phyloP scores from a whole-genome alignment of 2,113 vertebrate genomes.

The Anguilla rostrata region DNA sequence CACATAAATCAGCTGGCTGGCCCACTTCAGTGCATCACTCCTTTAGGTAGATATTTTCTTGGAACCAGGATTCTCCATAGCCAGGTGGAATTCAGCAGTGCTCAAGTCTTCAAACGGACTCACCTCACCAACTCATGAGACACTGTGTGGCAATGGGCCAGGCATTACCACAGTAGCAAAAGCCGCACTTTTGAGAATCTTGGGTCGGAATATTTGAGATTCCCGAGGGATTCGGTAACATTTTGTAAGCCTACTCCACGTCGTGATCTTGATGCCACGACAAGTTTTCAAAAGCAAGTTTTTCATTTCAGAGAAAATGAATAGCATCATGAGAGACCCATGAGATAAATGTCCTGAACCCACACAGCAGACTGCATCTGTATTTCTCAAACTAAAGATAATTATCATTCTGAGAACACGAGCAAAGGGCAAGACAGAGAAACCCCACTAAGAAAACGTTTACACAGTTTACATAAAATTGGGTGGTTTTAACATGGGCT shows the following conservation, averaged over 20 bases:
- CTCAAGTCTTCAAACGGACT: neutral
- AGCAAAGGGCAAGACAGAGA: neutral
- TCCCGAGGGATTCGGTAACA: slow-evolving; percentile 14
- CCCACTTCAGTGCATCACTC: neutral
- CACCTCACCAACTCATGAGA: neutral
- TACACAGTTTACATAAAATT: slow-evolving; percentile 22
- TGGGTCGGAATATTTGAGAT: slow-evolving; percentile 7
- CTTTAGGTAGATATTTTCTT: neutral
- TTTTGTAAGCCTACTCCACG: slow-evolving; percentile 32
- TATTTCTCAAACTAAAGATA: slow-evolving; percentile 21
- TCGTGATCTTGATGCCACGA: slow-evolving; percentile 7
- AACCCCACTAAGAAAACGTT: neutral
- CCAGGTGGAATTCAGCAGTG: neutral
- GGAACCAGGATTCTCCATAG: too few species aligned
- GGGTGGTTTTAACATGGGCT: neutral
- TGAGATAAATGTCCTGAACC: neutral
- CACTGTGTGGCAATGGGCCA: neutral
- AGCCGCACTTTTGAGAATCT: slow-evolving; percentile 7
- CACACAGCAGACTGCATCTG: slow-evolving; percentile 21
- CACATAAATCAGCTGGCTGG: neutral
- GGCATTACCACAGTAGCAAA: slow-evolving; percentile 23
- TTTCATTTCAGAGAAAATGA: slow-evolving; percentile 24
- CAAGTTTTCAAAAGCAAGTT: slow-evolving; percentile 22
- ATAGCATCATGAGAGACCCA: slow-evolving; percentile 27
- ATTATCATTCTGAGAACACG: slow-evolving; percentile 28